phyloP scores from a whole-genome alignment of 2,888 invertebrate genomes.

The Ligdia adustata region DNA sequence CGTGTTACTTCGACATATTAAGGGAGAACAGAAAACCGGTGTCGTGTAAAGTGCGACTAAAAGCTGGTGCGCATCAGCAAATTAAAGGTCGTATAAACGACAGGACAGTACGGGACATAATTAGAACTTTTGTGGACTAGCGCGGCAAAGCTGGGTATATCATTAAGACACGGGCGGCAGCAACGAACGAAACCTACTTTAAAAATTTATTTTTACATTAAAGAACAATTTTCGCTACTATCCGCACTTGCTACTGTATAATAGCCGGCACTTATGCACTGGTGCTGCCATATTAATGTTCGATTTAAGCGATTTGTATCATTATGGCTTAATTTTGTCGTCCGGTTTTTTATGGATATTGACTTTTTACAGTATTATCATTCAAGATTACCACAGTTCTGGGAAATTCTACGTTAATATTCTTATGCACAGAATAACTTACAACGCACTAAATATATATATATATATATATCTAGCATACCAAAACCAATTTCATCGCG shows the following conservation, averaged over 20 bases:
- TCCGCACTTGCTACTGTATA: conserved; percentile 43
- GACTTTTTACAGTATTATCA: conserved; percentile 10
- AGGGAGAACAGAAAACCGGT: conserved; percentile 72
- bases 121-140: conserved; percentile 60
- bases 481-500: no score
- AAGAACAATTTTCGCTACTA: conserved; percentile 30
- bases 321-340: conserved; percentile 21
- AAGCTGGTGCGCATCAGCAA: conserved; percentile 52
- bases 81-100: conserved; percentile 68
- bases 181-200: conserved; percentile 30
- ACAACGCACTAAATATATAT: no score
- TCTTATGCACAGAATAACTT: no score
- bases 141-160: conserved; percentile 44
- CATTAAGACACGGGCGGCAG: conserved; percentile 43
- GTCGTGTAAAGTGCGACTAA: conserved; percentile 49
- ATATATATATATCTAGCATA: no score
- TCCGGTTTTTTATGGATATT: conserved; percentile 20
- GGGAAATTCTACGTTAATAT: conserved; percentile 1
- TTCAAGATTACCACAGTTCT: conserved; percentile 4
- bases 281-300: conserved; percentile 40
- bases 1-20: conserved; percentile 77
- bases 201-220: conserved; percentile 40
- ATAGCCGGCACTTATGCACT: conserved; percentile 44
- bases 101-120: conserved; percentile 56
- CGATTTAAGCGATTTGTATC: conserved; percentile 21